Percentiles rank a stretch among this genome's conserved stretches.
phyloP scores from a whole-genome alignment of 2,797 vertebrate genomes.

The Salmo trutta region DNA sequence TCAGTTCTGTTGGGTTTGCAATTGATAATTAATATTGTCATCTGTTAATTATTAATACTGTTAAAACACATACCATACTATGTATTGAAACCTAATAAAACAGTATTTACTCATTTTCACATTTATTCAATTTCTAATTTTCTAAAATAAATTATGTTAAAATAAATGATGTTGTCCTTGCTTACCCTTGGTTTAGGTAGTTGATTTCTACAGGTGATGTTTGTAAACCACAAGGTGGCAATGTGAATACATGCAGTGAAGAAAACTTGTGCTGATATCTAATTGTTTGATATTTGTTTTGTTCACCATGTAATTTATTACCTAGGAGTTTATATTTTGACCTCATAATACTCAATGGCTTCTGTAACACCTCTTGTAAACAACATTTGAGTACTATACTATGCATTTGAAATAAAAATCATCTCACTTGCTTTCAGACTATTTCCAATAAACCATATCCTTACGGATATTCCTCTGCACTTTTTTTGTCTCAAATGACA shows the following conservation, averaged over 20 bases:
- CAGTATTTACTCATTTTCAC: neutral
- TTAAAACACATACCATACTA: neutral
- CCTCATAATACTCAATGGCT: neutral
- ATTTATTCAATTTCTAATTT: neutral
- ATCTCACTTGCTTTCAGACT: neutral
- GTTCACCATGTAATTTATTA: neutral
- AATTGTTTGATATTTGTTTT: neutral
- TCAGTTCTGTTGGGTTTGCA: neutral
- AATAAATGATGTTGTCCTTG: neutral
- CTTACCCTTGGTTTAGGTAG: neutral
- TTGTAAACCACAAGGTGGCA: slow-evolving; percentile 9
- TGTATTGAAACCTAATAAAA: neutral
- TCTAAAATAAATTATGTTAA: too few species aligned
- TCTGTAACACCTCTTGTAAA: neutral
- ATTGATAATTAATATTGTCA: neutral
- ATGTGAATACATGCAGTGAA: slow-evolving; percentile 9
- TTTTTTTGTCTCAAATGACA: neutral
- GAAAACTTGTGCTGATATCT: neutral
- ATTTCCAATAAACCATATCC: neutral
- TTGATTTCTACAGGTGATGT: neutral
- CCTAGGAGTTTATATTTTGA: neutral
- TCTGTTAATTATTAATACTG: neutral
- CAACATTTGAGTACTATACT: neutral
- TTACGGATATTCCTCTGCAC: neutral
- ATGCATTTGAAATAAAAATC: neutral